Evolutionary conservation across 2,797 vertebrate species (phyloP).

Genomic region (Bradypodion ventrale): DNA sequence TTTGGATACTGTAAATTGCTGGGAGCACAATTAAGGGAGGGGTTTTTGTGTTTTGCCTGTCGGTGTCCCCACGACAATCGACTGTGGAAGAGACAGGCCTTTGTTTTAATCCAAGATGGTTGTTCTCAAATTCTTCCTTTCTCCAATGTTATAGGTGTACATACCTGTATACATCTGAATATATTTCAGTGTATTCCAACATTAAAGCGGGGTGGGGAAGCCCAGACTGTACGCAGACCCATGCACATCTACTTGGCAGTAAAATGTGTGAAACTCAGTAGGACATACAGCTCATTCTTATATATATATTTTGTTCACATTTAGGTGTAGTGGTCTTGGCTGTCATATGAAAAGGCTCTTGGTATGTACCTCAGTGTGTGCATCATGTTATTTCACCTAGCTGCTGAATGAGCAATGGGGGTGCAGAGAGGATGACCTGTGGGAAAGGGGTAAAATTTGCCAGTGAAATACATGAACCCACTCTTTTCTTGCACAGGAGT

Average conservation of each 20-base stretch:
- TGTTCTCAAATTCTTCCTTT: too few species aligned
- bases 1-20: too few species aligned
- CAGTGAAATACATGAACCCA: neutral
- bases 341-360: too few species aligned
- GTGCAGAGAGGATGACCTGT: neutral
- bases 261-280: neutral
- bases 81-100: too few species aligned
- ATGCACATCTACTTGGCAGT: neutral
- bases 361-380: too few species aligned
- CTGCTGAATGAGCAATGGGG: neutral
- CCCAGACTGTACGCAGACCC: neutral
- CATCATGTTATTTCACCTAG: too few species aligned
- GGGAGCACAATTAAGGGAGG: too few species aligned
- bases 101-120: too few species aligned
- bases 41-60: too few species aligned
- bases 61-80: too few species aligned
- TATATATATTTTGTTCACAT: neutral
- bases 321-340: neutral
- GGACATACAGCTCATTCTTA: neutral
- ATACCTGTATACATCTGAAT: too few species aligned
- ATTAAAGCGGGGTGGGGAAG: neutral
- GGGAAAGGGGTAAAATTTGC: neutral
- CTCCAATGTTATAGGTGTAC: neutral
- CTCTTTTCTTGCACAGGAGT: too few species aligned
- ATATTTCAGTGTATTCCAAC: neutral